phyloP scores from a whole-genome alignment of 2,888 invertebrate genomes.

The Drosophila neoperkinsi region DNA sequence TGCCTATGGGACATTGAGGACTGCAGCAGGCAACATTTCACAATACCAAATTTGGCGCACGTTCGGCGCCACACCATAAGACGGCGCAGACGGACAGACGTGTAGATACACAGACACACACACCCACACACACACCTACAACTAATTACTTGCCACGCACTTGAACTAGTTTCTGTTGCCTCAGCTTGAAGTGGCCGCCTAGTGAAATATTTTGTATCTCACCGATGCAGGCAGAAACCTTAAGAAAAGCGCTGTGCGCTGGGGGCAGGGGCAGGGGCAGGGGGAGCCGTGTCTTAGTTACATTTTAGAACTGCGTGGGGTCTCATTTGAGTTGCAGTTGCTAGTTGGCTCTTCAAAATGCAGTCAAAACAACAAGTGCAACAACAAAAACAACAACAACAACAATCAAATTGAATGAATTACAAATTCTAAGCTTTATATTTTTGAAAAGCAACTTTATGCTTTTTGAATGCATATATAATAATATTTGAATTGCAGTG shows the following conservation, averaged over 20 bases:
- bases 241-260: background rate
- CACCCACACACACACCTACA: slow-evolving; percentile 29
- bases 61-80: too few species aligned
- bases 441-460: background rate
- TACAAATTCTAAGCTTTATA: slow-evolving; percentile 1
- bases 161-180: slow-evolving; percentile 71
- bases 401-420: slow-evolving; percentile 18
- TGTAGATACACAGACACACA: slow-evolving; percentile 27
- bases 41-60: too few species aligned
- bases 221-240: slow-evolving; percentile 25
- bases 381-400: slow-evolving; percentile 6
- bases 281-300: slow-evolving; percentile 41
- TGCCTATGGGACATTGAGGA: too few species aligned
- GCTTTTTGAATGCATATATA: background rate
- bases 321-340: slow-evolving; percentile 7
- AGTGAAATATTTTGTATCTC: slow-evolving; percentile 31
- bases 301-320: slow-evolving; percentile 17
- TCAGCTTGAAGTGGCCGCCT: slow-evolving; percentile 34
- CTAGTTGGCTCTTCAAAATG: slow-evolving; percentile 1
- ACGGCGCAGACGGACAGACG: too few species aligned
- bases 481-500: background rate
- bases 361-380: background rate
- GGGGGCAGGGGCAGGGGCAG: background rate
- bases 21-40: too few species aligned
- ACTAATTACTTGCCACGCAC: slow-evolving; percentile 76